These are phyloP conservation scores for Eueides isabella DNA, from an alignment of 1,140 invertebrate species.

Conservation along the genomic window DNA sequence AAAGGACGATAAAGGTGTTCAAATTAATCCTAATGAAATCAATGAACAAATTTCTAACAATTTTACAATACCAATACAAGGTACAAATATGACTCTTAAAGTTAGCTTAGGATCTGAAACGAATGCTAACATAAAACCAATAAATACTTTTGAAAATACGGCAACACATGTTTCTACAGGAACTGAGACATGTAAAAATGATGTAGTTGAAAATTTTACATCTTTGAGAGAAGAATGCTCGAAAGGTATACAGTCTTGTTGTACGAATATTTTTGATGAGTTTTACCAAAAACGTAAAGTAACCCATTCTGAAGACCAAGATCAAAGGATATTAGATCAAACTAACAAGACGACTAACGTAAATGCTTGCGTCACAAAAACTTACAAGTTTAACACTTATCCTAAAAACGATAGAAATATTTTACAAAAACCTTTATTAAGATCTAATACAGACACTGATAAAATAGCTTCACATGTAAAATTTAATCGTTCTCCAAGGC, in stretches of 20 bases:
- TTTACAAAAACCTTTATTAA: conserved; percentile 49
- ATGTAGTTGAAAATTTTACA: conserved; percentile 49
- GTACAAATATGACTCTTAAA: conserved; percentile 72
- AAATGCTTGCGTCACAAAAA: conserved; percentile 32
- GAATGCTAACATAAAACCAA: neutral
- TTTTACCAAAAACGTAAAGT: conserved; percentile 25
- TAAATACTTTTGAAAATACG: conserved; percentile 4
- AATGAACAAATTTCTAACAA: conserved; percentile 41
- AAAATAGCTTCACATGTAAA: conserved; percentile 40
- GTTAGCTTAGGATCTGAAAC: conserved; percentile 55
- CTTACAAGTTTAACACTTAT: conserved; percentile 56
- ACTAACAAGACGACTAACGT: conserved; percentile 12
- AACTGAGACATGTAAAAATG: conserved; percentile 43
- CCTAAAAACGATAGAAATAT: conserved; percentile 50
- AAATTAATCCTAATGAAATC: conserved; percentile 30
- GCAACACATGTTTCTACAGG: conserved; percentile 31
- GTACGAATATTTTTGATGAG: conserved; percentile 42
- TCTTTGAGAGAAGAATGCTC: conserved; percentile 58
- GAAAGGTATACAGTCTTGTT: conserved; percentile 59
- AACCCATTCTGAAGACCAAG: neutral
- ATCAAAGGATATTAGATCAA: neutral
- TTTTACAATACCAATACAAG: conserved; percentile 67
- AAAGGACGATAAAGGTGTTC: conserved; percentile 44
- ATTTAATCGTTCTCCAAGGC: conserved; percentile 30
- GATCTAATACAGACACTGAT: conserved; percentile 59